Conservation (phyloP, 2,888 invertebrate species). For the Exocentrus adspersus region DNA sequence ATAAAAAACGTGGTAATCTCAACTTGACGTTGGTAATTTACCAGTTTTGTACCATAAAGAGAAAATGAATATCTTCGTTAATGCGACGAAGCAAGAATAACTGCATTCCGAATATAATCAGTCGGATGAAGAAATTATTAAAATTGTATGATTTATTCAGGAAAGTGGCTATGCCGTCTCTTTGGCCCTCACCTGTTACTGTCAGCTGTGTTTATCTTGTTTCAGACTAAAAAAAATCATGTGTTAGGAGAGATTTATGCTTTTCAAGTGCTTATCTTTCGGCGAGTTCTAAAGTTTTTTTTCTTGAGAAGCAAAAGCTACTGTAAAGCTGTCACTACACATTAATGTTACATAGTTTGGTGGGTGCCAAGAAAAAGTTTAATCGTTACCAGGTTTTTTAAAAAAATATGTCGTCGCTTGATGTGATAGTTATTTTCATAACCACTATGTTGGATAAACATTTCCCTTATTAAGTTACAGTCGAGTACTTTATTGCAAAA, state of each 20-base stretch:
- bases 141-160: neutral
- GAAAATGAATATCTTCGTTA: neutral
- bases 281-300: neutral
- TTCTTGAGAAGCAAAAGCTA: neutral
- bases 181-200: conserved; percentile 3
- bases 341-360: too few relatives aligned
- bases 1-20: neutral
- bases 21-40: neutral
- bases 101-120: too few relatives aligned
- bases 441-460: too few relatives aligned
- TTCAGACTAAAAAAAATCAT: neutral
- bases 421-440: too few relatives aligned
- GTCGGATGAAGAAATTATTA: neutral
- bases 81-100: neutral
- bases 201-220: neutral
- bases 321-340: neutral
- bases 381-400: too few relatives aligned
- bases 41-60: neutral
- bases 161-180: too few relatives aligned
- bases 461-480: too few relatives aligned
- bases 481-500: too few relatives aligned
- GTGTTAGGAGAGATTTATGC: neutral
- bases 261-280: neutral
- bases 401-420: too few relatives aligned
- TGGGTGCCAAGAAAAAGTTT: too few relatives aligned